Evolutionary conservation across 2,888 invertebrate species (phyloP).

Genomic region (Cloeon dipterum): DNA sequence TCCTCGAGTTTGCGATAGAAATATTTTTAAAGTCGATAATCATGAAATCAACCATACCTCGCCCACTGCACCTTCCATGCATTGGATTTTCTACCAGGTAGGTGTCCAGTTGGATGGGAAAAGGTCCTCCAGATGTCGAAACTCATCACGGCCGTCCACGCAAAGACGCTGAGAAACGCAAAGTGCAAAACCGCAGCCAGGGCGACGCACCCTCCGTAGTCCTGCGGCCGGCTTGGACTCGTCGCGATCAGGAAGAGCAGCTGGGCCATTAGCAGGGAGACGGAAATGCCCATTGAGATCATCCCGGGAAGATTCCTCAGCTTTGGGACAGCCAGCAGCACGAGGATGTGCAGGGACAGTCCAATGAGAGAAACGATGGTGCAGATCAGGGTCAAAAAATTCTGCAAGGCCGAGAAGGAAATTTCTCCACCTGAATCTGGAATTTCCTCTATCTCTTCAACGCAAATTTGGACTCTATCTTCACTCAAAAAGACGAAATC

Average conservation of each 20-base stretch:
- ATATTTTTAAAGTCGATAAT: too few species aligned
- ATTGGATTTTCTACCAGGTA: neutral
- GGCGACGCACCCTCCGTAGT: constrained; percentile 5
- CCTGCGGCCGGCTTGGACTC: constrained; percentile 1
- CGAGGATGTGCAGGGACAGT: constrained; percentile 14
- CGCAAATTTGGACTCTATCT: constrained; percentile 6
- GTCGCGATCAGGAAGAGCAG: constrained; percentile 8
- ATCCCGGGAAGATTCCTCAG: constrained; percentile 18
- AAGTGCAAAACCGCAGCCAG: constrained; percentile 17
- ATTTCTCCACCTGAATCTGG: constrained; percentile 1
- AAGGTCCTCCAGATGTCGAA: constrained; percentile 21
- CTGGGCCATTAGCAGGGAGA: constrained; percentile 17
- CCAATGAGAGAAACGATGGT: constrained; percentile 15
- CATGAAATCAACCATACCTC: neutral
- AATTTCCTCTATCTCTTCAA: constrained; percentile 6
- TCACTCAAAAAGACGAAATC: neutral
- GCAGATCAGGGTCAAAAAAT: constrained; percentile 14
- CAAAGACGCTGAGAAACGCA: constrained; percentile 18
- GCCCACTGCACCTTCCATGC: neutral
- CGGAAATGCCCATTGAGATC: constrained; percentile 16
- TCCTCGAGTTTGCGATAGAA: too few species aligned
- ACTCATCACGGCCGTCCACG: constrained; percentile 23
- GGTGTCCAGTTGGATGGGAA: constrained; percentile 6
- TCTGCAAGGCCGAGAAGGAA: constrained; percentile 10
- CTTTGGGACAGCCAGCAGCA: constrained; percentile 14